Conservation (phyloP, 2,797 vertebrate genomes). For the Sebastes steindachneri region DNA sequence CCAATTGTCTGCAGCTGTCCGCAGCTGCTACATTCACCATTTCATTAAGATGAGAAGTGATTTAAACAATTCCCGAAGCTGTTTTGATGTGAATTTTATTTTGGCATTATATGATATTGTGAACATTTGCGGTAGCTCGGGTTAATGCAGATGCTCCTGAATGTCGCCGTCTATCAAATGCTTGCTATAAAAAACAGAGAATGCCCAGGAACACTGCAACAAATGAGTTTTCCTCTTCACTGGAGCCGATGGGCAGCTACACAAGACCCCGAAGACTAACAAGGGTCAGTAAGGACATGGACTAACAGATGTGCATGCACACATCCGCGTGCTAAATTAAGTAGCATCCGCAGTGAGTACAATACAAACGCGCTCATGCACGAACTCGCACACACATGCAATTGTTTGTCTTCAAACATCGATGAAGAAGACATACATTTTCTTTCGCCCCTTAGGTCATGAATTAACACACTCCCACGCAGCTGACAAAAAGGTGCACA, state of each 20-base stretch:
- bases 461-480: slow-evolving; percentile 81
- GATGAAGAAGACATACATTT: slow-evolving; percentile 60
- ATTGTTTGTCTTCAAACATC: slow-evolving; percentile 68
- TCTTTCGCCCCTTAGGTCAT: slow-evolving; percentile 68
- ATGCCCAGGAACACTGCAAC: slow-evolving; percentile 30
- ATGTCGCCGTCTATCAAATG: slow-evolving; percentile 49
- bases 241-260: slow-evolving; percentile 56
- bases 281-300: slow-evolving; percentile 67
- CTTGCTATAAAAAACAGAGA: slow-evolving; percentile 19
- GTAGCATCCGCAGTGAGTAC: slow-evolving; percentile 32
- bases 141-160: slow-evolving; percentile 42
- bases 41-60: slow-evolving; percentile 38
- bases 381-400: slow-evolving; percentile 50
- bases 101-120: slow-evolving; percentile 18
- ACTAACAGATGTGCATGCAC: slow-evolving; percentile 56
- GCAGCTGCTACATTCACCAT: slow-evolving; percentile 36
- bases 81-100: slow-evolving; percentile 47
- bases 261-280: slow-evolving; percentile 57
- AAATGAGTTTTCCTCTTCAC: slow-evolving; percentile 64
- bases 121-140: slow-evolving; percentile 33
- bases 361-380: slow-evolving; percentile 39
- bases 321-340: slow-evolving; percentile 65
- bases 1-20: slow-evolving; percentile 38
- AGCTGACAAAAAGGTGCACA: slow-evolving; percentile 73
- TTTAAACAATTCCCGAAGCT: slow-evolving; percentile 55